Conservation (phyloP, 2,113 vertebrate species). For the Papio anubis region DNA sequence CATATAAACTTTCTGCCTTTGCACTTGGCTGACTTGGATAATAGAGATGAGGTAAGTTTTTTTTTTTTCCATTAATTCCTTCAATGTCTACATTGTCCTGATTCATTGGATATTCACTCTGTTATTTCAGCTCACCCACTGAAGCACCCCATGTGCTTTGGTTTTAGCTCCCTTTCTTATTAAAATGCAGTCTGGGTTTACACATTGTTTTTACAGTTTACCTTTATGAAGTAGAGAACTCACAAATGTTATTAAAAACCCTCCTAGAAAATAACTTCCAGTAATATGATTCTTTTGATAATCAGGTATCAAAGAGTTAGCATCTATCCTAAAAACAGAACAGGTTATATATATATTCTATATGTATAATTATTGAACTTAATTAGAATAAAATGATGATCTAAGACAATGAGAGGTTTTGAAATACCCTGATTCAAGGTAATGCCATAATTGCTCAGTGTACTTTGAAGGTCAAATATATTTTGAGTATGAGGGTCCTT, state of each 20-base stretch:
- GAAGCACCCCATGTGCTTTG: neutral
- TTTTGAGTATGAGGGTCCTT: neutral
- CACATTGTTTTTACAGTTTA: neutral
- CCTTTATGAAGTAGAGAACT: neutral
- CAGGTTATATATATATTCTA: neutral
- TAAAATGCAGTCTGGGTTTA: neutral
- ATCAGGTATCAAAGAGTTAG: neutral
- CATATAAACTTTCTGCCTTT: neutral
- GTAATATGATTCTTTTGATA: neutral
- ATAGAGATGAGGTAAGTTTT: neutral
- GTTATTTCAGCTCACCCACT: neutral
- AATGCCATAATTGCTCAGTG: neutral
- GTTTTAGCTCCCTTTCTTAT: neutral
- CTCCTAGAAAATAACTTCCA: neutral
- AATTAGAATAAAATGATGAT: neutral
- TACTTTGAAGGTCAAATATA: conserved; percentile 6
- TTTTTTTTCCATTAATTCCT: neutral
- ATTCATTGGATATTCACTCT: neutral
- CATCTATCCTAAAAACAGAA: neutral
- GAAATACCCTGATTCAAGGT: neutral
- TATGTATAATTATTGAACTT: neutral
- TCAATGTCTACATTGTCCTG: neutral
- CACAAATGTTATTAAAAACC: neutral
- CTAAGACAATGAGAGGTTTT: neutral
- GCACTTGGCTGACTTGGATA: neutral